phyloP scores from a whole-genome alignment of 2,113 vertebrate genomes.

The Asarcornis scutulata region DNA sequence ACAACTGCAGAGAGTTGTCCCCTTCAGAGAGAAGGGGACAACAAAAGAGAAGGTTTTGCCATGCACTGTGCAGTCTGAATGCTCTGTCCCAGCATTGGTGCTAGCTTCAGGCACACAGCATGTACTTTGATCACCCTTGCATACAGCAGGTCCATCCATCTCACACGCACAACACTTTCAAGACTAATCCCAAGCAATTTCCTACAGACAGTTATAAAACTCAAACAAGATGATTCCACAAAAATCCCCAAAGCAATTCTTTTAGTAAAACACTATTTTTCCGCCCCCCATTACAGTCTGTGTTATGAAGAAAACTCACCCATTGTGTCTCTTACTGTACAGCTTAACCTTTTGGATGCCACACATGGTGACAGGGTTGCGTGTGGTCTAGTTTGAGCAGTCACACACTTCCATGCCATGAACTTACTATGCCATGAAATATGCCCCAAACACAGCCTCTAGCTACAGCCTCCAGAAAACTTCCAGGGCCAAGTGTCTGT shows the following conservation, averaged over 20 bases:
- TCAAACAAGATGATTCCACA: conserved; percentile 35
- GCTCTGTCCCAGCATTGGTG: background rate
- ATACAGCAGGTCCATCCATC: background rate
- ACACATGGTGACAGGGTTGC: background rate
- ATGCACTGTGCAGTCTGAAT: background rate
- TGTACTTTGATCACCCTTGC: rapidly evolving
- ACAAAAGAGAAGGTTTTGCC: background rate
- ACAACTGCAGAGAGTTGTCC: background rate
- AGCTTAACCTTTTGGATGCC: background rate
- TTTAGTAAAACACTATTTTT: conserved; percentile 2
- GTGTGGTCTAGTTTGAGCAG: background rate
- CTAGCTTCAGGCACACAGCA: background rate
- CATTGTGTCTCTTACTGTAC: background rate
- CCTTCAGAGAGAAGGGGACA: background rate
- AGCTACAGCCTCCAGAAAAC: background rate
- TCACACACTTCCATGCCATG: background rate
- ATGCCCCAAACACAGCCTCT: background rate
- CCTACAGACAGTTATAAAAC: conserved; percentile 20
- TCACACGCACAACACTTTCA: background rate
- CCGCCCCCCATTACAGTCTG: background rate
- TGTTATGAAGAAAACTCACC: background rate
- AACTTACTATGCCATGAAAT: background rate
- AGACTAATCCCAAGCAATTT: conserved; percentile 37
- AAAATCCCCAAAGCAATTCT: conserved; percentile 16
- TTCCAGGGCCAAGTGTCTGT: background rate